Evolutionary conservation across 2,888 invertebrate genomes (phyloP), one percentile per base, ranked within the genome.

Genomic region (Dryomyza anilis): DNA sequence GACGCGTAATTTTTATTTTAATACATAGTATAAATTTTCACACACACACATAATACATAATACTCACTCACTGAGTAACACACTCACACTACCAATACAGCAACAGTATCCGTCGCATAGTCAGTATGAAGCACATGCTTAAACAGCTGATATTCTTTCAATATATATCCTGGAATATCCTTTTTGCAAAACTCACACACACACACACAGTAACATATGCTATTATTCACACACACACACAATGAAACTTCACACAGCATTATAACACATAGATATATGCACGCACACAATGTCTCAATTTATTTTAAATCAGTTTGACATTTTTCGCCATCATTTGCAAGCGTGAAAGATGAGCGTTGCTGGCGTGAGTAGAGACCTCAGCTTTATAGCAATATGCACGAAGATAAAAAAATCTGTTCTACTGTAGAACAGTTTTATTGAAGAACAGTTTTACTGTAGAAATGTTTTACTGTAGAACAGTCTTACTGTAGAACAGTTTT

Each of bases 281-380:
- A 36, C 60, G 6, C 60, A 36, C 25, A 55, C 53, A 53, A 71
- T 70, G 69, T 68, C 67, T 72, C 71, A 71, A 71, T 72, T 71
- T 72, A 70, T 71, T 70, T 66, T 59, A 71, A 72, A 71, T 69
- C 68, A 67, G 67, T 70, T 69, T 72, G 70, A 70, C 72, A 39
- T 39, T 39, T n/a, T 39, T 39, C 39, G 7, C 39, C 39, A 39
- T 39, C 39, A 39, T 39, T 39, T 39, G 39, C 39, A 39, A 39
- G n/a, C 39, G 12, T 39, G 39, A 39, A 39, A 14, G 39, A 39
- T 39, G 39, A n/a, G 39, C 39, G 39, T 14, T n/a, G 12, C n/a
- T 39, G 39, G 14, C 39, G n/a, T 39, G 14, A n/a, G 39, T n/a
- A 39, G n/a, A 12, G 39, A 39, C 39, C 39, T 39, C 39, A n/a